A percentile compares a stretch with the other conserved stretches of the same genome.
phyloP scores from a whole-genome alignment of 2,797 vertebrate species.

The Poecilia picta region DNA sequence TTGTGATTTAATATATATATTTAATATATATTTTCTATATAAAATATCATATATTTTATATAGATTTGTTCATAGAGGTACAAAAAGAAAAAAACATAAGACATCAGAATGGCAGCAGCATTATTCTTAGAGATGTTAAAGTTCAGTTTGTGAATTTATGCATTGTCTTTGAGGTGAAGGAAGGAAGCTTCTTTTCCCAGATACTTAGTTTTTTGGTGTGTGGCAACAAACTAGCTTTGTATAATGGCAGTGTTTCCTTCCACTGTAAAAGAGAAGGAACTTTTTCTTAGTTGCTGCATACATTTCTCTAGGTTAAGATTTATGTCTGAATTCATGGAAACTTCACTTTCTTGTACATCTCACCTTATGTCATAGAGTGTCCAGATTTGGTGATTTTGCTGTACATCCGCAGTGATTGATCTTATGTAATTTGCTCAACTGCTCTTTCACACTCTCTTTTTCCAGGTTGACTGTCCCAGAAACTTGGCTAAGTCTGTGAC shows the following conservation, averaged over 20 bases:
- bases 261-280: background rate
- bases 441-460: constrained; percentile 25
- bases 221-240: background rate
- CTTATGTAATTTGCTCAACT: constrained; percentile 11
- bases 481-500: constrained; percentile 98
- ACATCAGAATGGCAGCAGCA: background rate
- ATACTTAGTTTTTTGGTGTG: background rate
- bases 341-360: background rate
- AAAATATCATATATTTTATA: no score
- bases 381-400: background rate
- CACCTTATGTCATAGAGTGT: background rate
- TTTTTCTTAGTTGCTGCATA: background rate
- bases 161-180: background rate
- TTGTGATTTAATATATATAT: background rate
- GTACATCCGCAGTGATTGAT: background rate
- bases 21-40: no score
- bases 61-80: background rate
- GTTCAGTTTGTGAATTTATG: background rate
- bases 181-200: background rate
- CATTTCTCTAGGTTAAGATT: background rate
- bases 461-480: constrained; percentile 95
- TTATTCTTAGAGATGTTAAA: background rate
- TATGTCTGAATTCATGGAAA: constrained; percentile 1
- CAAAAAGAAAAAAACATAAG: background rate
- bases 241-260: background rate